A percentile compares a stretch with the other conserved stretches of the same genome.
phyloP scores from a whole-genome alignment of 2,113 vertebrate species.

The Tiliqua scincoides region DNA sequence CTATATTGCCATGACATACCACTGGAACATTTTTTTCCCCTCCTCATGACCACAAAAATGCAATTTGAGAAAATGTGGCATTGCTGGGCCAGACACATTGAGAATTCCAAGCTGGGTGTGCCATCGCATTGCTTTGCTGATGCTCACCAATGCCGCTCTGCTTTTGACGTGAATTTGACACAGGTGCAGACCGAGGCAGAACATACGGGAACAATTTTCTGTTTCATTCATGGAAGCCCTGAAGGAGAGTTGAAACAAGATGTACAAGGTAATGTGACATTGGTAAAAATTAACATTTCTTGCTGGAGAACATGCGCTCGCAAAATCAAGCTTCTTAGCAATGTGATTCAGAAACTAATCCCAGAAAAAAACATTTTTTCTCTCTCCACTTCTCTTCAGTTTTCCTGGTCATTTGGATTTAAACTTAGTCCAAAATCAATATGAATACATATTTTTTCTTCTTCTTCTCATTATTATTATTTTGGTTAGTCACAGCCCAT shows the following conservation, averaged over 20 bases:
- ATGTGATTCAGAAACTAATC: slow-evolving; percentile 43
- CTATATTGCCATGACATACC: slow-evolving; percentile 57
- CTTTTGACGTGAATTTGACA: slow-evolving; percentile 76
- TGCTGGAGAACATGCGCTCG: slow-evolving; percentile 31
- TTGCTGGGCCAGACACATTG: slow-evolving; percentile 47
- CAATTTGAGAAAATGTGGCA: slow-evolving; percentile 62
- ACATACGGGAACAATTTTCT: slow-evolving; percentile 83
- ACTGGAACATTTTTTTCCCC: not conserved
- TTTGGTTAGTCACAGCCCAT: too few relatives aligned
- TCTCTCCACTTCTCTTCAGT: slow-evolving; percentile 3
- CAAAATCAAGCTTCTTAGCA: slow-evolving; percentile 52
- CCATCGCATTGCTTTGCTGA: slow-evolving; percentile 67
- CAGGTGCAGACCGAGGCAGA: slow-evolving; percentile 75
- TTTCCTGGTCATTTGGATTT: not conserved
- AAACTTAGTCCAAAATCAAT: not conserved
- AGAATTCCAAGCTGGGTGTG: slow-evolving; percentile 63
- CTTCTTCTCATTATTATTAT: too few relatives aligned
- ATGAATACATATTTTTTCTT: not conserved
- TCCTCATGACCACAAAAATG: slow-evolving; percentile 52
- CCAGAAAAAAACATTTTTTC: slow-evolving; percentile 53
- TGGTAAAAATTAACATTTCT: slow-evolving; percentile 76
- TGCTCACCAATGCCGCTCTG: slow-evolving; percentile 68
- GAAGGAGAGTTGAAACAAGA: slow-evolving; percentile 77
- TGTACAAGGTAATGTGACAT: slow-evolving; percentile 74
- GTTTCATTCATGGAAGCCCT: slow-evolving; percentile 79